These are phyloP conservation scores for Casuarius casuarius DNA, from an alignment of 2,113 vertebrate genomes.

Conservation along the genomic window DNA sequence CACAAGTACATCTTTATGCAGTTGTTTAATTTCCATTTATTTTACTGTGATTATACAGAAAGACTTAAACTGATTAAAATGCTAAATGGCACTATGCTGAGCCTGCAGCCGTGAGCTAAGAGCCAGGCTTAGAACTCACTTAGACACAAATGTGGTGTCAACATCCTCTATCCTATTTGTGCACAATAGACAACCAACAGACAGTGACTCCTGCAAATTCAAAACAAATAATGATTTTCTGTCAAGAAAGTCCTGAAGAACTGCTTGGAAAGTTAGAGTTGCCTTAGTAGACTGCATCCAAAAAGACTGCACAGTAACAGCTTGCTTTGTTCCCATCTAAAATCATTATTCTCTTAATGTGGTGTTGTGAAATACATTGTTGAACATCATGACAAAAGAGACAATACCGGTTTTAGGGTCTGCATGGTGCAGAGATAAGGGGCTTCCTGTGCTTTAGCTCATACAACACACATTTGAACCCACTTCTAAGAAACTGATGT, in stretches of 20 bases:
- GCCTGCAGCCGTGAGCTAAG: neutral
- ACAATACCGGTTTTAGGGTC: neutral
- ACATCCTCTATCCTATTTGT: neutral
- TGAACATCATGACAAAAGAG: neutral
- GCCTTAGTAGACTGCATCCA: neutral
- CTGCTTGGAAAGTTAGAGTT: neutral
- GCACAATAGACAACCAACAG: neutral
- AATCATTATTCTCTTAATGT: neutral
- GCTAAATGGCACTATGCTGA: neutral
- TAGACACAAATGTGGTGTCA: neutral
- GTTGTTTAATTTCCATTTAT: neutral
- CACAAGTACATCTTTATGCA: neutral
- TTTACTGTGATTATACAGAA: neutral
- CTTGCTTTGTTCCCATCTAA: neutral
- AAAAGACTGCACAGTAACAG: neutral
- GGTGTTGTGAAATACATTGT: neutral
- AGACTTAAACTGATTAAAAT: neutral
- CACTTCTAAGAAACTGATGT: neutral
- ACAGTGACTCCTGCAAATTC: neutral
- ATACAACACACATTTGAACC: neutral
- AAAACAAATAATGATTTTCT: constrained; percentile 29
- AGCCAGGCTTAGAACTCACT: neutral
- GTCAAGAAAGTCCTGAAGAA: neutral
- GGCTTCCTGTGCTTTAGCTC: constrained; percentile 1
- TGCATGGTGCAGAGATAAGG: neutral